Conservation (phyloP, 2,888 invertebrate species). For the Parapristionchus giblindavisi region DNA sequence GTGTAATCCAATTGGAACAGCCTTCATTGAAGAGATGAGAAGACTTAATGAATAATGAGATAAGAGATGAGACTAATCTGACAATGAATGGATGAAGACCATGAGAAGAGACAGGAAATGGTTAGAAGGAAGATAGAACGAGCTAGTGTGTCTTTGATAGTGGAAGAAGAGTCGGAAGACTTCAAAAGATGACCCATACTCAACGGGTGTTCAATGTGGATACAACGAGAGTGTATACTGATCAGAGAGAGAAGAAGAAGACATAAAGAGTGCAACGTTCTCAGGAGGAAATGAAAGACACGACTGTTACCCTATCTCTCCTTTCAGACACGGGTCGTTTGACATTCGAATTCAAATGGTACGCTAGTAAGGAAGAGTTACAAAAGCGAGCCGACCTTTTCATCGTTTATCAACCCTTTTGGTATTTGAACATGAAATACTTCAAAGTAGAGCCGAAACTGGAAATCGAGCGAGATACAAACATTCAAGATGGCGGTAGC, state of each 20-base stretch:
- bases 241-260: conserved; percentile 2
- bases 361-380: neutral
- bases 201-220: conserved; percentile 17
- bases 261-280: neutral
- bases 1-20: too few species aligned
- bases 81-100: neutral
- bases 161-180: too few species aligned
- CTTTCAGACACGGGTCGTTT: conserved; percentile 2
- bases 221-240: neutral
- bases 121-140: too few species aligned
- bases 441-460: too few species aligned
- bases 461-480: too few species aligned
- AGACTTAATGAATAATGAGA: too few species aligned
- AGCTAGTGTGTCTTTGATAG: too few species aligned
- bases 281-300: neutral
- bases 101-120: too few species aligned
- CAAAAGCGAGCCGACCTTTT: conserved; percentile 1
- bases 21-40: too few species aligned
- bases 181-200: conserved; percentile 9
- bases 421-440: too few species aligned
- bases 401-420: too few species aligned
- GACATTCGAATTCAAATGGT: neutral
- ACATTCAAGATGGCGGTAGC: too few species aligned
- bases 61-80: neutral
- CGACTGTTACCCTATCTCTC: neutral